These are phyloP conservation scores for Brevimyrus niger DNA, from an alignment of 2,113 vertebrate genomes.

Conservation along the genomic window DNA sequence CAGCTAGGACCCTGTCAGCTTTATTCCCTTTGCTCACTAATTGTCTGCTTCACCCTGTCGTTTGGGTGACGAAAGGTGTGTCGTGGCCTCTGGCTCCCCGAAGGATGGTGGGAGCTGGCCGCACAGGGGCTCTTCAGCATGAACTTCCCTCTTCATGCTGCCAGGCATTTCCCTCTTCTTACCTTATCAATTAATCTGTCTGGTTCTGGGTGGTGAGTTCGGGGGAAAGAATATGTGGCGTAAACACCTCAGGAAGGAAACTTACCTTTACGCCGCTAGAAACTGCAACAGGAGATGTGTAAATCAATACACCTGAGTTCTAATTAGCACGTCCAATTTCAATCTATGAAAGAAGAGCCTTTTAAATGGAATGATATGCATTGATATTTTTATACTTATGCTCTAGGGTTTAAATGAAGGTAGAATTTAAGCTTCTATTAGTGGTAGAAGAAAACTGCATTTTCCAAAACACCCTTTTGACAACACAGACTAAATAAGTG, in stretches of 20 bases:
- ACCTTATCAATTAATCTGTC: conserved; percentile 5
- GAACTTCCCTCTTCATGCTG: background rate
- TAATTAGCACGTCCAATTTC: background rate
- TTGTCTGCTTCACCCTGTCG: background rate
- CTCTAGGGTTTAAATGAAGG: background rate
- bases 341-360: background rate
- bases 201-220: background rate
- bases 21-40: background rate
- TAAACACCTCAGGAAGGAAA: background rate
- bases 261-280: background rate
- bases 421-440: background rate
- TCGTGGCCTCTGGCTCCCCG: background rate
- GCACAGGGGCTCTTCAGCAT: background rate
- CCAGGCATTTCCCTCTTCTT: background rate
- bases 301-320: background rate
- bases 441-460: background rate
- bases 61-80: background rate
- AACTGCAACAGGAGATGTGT: background rate
- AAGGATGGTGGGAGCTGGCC: too few species aligned
- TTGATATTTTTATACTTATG: background rate
- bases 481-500: background rate
- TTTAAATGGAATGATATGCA: conserved; percentile 2
- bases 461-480: background rate
- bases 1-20: background rate
- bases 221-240: background rate